Evolutionary conservation across 2,113 vertebrate genomes (phyloP).

Genomic region (Mastomys natalensis): DNA sequence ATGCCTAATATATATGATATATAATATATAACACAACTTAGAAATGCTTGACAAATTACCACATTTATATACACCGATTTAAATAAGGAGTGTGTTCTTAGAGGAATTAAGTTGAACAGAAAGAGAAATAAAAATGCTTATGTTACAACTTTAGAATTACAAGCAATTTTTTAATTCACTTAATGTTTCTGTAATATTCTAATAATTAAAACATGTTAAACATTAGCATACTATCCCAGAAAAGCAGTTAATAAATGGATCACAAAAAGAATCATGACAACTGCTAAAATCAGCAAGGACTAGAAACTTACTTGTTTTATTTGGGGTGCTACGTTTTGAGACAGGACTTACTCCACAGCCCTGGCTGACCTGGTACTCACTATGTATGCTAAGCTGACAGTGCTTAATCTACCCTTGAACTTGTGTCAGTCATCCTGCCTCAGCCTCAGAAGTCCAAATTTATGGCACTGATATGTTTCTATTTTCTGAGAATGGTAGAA

Average conservation of each 20-base stretch:
- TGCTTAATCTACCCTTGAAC: not conserved
- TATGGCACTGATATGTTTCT: not conserved
- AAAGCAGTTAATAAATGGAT: not conserved
- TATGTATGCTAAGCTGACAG: too few species aligned
- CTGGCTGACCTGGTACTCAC: not conserved
- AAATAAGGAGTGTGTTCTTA: conserved; percentile 32
- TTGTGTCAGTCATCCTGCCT: not conserved
- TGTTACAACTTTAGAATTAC: not conserved
- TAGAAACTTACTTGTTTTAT: not conserved
- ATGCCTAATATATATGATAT: not conserved
- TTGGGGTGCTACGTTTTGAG: not conserved
- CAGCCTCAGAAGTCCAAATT: conserved; percentile 9
- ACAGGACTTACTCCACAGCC: not conserved
- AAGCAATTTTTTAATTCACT: conserved; percentile 17
- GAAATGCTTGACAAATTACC: conserved; percentile 44
- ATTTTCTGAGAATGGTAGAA: conserved; percentile 34
- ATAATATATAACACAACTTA: conserved; percentile 7
- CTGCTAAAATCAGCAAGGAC: not conserved
- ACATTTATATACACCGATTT: not conserved
- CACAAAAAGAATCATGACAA: not conserved
- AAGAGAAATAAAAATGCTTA: conserved; percentile 40
- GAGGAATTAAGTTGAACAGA: conserved; percentile 2
- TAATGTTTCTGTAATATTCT: conserved; percentile 28
- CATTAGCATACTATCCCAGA: not conserved
- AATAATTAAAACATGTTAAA: conserved; percentile 54